Percentiles rank a stretch among this genome's conserved stretches.
These are phyloP conservation scores for Melanargia galathea DNA, from an alignment of 2,888 invertebrate genomes.

Conservation along the genomic window DNA sequence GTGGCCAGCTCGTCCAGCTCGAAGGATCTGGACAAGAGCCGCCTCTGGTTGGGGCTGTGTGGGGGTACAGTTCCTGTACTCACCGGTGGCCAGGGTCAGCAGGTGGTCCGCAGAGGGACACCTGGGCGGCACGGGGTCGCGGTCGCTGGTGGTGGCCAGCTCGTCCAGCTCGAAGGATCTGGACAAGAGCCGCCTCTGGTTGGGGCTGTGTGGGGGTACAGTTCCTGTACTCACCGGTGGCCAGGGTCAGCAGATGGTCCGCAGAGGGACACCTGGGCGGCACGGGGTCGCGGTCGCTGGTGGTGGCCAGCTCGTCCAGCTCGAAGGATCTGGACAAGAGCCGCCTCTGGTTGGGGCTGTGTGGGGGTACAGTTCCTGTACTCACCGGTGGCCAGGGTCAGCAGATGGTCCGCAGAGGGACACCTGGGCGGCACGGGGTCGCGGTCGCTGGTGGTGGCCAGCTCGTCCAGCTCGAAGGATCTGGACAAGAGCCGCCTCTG, in stretches of 20 bases:
- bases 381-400: slow-evolving; percentile 51
- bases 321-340: slow-evolving; percentile 72
- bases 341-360: slow-evolving; percentile 57
- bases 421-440: slow-evolving; percentile 63
- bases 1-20: slow-evolving; percentile 65
- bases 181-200: slow-evolving; percentile 61
- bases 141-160: slow-evolving; percentile 49
- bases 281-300: slow-evolving; percentile 47
- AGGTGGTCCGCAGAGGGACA: slow-evolving; percentile 75
- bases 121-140: slow-evolving; percentile 57
- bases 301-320: slow-evolving; percentile 60
- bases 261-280: slow-evolving; percentile 72
- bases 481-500: slow-evolving; percentile 65
- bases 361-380: slow-evolving; percentile 39
- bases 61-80: slow-evolving; percentile 33
- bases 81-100: slow-evolving; percentile 57
- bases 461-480: slow-evolving; percentile 70
- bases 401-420: slow-evolving; percentile 71
- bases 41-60: slow-evolving; percentile 55
- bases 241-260: slow-evolving; percentile 64
- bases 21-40: slow-evolving; percentile 69
- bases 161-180: slow-evolving; percentile 73
- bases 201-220: slow-evolving; percentile 51
- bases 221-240: slow-evolving; percentile 38
- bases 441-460: slow-evolving; percentile 49